Conservation (phyloP, 2,113 vertebrate species). For the Corvus hawaiiensis region DNA sequence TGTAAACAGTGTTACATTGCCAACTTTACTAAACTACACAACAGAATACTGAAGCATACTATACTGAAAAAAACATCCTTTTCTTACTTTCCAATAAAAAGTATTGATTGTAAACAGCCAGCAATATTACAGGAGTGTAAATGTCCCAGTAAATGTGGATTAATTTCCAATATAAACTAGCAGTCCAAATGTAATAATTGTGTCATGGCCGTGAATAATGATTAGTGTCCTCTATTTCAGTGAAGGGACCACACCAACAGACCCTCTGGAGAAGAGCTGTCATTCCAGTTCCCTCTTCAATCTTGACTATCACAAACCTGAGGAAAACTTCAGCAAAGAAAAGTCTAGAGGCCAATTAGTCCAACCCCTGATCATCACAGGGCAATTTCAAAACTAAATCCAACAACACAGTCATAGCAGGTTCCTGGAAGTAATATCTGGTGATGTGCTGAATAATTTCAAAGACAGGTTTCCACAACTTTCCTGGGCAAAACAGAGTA, state of each 20-base stretch:
- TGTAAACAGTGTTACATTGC: neutral
- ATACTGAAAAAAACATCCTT: neutral
- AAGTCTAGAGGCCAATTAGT: neutral
- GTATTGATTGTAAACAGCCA: neutral
- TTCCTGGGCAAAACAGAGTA: neutral
- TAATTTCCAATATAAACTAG: neutral
- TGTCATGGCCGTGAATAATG: neutral
- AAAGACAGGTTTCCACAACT: neutral
- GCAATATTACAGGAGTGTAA: neutral
- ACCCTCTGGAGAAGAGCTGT: neutral
- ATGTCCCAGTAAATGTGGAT: neutral
- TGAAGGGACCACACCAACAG: neutral
- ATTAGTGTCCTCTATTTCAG: neutral
- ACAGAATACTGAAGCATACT: neutral
- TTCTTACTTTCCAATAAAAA: neutral
- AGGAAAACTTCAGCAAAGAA: neutral
- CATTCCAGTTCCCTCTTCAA: neutral
- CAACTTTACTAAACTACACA: neutral
- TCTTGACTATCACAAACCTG: neutral
- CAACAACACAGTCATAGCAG: neutral
- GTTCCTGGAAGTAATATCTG: neutral
- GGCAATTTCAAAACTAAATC: neutral
- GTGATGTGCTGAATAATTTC: neutral
- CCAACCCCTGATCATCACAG: neutral
- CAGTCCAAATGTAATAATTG: neutral